phyloP scores from a whole-genome alignment of 2,113 vertebrate genomes.

The Hypanus sabinus region DNA sequence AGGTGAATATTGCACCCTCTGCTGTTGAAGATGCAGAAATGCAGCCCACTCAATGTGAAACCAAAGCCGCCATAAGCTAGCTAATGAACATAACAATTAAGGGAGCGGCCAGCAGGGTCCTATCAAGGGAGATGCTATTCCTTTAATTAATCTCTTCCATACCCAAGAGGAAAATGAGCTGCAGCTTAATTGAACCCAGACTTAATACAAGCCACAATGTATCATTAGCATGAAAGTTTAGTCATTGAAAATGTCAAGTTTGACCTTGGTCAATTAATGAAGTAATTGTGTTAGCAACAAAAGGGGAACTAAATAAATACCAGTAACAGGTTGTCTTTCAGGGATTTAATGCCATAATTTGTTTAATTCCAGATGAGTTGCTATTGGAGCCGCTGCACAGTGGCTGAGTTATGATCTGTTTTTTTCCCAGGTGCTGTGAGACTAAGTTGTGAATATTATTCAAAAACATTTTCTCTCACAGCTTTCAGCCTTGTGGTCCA shows the following conservation, averaged over 20 bases:
- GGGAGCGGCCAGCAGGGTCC: not conserved
- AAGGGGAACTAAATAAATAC: not conserved
- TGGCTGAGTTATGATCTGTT: not conserved
- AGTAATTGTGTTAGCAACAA: not conserved
- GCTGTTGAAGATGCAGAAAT: not conserved
- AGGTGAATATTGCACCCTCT: not conserved
- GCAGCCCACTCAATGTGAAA: not conserved
- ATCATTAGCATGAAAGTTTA: not conserved
- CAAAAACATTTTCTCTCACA: not conserved
- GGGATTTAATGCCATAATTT: not conserved
- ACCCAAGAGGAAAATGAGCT: not conserved
- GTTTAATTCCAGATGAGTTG: not conserved
- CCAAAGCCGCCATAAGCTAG: not conserved
- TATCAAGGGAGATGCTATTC: constrained; percentile 3
- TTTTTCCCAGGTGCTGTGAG: not conserved
- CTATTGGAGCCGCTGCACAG: not conserved
- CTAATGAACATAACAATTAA: not conserved
- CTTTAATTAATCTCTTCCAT: not conserved
- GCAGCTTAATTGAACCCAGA: not conserved
- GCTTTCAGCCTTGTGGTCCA: not conserved
- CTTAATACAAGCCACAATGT: not conserved
- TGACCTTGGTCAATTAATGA: not conserved
- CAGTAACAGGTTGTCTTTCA: not conserved
- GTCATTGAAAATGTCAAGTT: not conserved
- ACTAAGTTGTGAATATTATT: not conserved